These are phyloP conservation scores for Hippoglossus hippoglossus DNA, from an alignment of 2,797 vertebrate genomes.

Conservation along the genomic window DNA sequence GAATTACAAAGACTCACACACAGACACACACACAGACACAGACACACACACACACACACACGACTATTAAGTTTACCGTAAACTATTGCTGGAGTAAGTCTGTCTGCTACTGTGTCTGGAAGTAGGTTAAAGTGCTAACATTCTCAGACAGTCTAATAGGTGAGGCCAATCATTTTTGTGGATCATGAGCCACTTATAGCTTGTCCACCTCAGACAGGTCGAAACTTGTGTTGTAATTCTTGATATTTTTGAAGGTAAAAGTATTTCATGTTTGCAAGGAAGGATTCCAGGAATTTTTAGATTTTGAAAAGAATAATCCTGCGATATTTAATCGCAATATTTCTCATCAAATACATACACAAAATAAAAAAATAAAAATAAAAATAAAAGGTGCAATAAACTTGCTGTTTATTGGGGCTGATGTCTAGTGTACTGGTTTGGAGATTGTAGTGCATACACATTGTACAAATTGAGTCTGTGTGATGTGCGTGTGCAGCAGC, in stretches of 20 bases:
- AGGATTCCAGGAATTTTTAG: background rate
- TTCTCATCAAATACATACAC: background rate
- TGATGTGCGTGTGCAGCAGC: slow-evolving; percentile 9
- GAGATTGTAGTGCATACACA: slow-evolving; percentile 30
- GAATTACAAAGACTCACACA: slow-evolving; percentile 34
- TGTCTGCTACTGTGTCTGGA: slow-evolving; percentile 49
- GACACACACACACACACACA: slow-evolving; percentile 28
- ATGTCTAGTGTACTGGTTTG: background rate
- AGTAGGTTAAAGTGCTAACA: slow-evolving; percentile 49
- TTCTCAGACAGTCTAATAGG: slow-evolving; percentile 54
- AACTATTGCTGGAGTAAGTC: slow-evolving; percentile 51
- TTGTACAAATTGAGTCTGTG: slow-evolving; percentile 21
- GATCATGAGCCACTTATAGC: slow-evolving; percentile 25
- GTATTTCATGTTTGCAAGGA: slow-evolving; percentile 15
- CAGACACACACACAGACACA: slow-evolving; percentile 23
- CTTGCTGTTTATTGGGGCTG: slow-evolving; percentile 7
- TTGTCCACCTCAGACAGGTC: slow-evolving; percentile 21
- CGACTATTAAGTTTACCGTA: slow-evolving; percentile 37
- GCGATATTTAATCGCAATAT: background rate
- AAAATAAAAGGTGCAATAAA: background rate
- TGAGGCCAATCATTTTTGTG: slow-evolving; percentile 40
- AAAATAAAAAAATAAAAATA: background rate
- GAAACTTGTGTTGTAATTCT: slow-evolving; percentile 12
- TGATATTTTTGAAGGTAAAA: slow-evolving; percentile 9
- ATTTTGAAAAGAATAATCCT: background rate